Base-by-base conservation (phyloP, 1,140 invertebrate genomes). In the Caenorhabditis briggsae region DNA sequence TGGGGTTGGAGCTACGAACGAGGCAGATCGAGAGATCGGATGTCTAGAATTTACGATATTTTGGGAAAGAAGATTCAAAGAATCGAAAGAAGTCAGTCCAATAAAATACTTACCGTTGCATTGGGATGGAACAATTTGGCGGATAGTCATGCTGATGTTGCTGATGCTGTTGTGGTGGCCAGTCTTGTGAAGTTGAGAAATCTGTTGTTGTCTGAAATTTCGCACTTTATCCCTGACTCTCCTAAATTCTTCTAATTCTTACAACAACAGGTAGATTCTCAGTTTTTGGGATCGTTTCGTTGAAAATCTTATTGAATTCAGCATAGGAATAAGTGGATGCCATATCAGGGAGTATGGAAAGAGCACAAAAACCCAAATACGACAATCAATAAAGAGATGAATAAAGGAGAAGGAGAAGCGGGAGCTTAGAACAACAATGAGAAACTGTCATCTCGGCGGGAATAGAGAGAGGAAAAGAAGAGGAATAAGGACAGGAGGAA, bases 331-430 rank as follows among this genome's bases (percentile, higher is more conserved):
- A 78, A 23, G 70, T 78, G 46, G 70, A 78, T 50, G 70, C 70
- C 70, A 78, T 78, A 41, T 78, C 43, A 43, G 46, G 70, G 61
- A 53, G 50, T 14, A 61, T 20, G 56, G n/a, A 58, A 58, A 58
- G 18, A 61, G 43, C 11, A 16, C 50, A 78, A 78, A 78, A 48
- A 78, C n/a, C n/a, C 70, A 20, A 78, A 50, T 41, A 12, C 46
- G 70, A 78, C 70, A 78, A 78, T 78, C 46, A 25, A 70, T 70
- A 78, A 50, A 50, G 70, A 78, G 70, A 78, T 78, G 70, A 78
- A 78, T 78, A 78, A 48, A 78, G n/a, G 6, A 65, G 61, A 33
- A 18, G 33, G 20, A 20, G 59, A n/a, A 58, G 64, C 64, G 70
- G 70, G 70, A 78, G 70, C 70, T 78, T 78, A 78, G 70, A 78